These are phyloP conservation scores for Meleagris gallopavo DNA, from an alignment of 2,113 vertebrate genomes.

Conservation along the genomic window DNA sequence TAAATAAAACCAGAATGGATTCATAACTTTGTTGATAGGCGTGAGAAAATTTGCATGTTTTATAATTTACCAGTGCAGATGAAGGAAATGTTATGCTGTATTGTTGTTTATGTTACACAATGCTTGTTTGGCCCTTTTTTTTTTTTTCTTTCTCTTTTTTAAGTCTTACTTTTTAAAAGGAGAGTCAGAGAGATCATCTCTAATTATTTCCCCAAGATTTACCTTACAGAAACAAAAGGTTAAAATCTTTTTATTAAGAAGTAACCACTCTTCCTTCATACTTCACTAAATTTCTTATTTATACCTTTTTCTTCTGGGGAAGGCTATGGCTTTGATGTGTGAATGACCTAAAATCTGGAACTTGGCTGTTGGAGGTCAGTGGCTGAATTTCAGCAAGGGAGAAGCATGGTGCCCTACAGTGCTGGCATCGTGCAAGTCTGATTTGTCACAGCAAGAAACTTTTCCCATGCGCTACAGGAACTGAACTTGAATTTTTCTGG, in stretches of 20 bases:
- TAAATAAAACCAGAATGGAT: background rate
- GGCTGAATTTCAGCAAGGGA: background rate
- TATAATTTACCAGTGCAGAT: background rate
- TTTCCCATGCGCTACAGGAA: background rate
- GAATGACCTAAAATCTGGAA: background rate
- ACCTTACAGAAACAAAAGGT: background rate
- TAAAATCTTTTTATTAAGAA: background rate
- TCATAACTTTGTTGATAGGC: background rate
- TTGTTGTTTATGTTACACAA: background rate
- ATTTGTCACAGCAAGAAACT: background rate
- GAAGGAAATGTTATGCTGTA: background rate
- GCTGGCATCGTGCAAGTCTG: background rate
- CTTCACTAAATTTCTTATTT: background rate
- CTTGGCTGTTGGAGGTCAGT: background rate
- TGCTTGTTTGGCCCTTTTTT: background rate
- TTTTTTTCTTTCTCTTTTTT: background rate
- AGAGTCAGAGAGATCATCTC: background rate
- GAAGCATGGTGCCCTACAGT: background rate
- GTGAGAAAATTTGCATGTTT: background rate
- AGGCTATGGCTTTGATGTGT: background rate
- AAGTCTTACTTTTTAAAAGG: background rate
- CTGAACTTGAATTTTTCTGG: background rate
- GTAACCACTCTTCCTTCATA: background rate
- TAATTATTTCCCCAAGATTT: background rate
- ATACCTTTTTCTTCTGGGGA: background rate